Evolutionary conservation across 2,113 vertebrate genomes (phyloP).

Genomic region (Brachionichthys hirsutus): DNA sequence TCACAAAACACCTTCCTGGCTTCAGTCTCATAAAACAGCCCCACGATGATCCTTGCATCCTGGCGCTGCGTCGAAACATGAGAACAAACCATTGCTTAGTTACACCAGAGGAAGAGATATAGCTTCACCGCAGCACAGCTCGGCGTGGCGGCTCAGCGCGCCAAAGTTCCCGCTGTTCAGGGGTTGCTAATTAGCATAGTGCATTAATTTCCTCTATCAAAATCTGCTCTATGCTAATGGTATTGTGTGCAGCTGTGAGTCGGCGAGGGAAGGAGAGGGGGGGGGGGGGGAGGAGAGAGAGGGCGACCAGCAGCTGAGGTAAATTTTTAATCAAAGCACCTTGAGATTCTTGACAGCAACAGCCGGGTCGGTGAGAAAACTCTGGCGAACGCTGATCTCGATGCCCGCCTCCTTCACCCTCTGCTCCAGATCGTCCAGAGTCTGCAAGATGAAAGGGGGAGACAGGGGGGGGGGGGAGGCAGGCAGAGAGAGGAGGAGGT

Average conservation of each 20-base stretch:
- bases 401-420: constrained; percentile 90
- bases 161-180: constrained; percentile 51
- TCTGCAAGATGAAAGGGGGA: constrained; percentile 76
- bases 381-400: constrained; percentile 94
- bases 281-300: constrained; percentile 3
- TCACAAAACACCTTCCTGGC: constrained; percentile 96
- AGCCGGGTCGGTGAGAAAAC: constrained; percentile 93
- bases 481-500: neutral
- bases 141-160: constrained; percentile 22
- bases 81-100: constrained; percentile 34
- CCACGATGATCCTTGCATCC: constrained; percentile 94
- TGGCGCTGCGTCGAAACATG: constrained; percentile 80
- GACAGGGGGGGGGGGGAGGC: constrained; percentile 4
- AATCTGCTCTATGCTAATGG: constrained; percentile 64
- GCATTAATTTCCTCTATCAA: constrained; percentile 65
- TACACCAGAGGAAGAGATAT: constrained; percentile 17
- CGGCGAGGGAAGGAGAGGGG: constrained; percentile 16
- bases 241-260: constrained; percentile 51
- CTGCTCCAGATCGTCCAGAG: constrained; percentile 91
- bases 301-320: constrained; percentile 55
- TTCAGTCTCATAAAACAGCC: constrained; percentile 95
- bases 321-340: constrained; percentile 81
- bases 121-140: constrained; percentile 20
- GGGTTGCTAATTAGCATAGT: constrained; percentile 57
- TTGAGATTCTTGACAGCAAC: constrained; percentile 95